A percentile compares a stretch with the other conserved stretches of the same genome.
Conservation (phyloP, 2,888 invertebrate species). For the Sphinx pinastri region DNA sequence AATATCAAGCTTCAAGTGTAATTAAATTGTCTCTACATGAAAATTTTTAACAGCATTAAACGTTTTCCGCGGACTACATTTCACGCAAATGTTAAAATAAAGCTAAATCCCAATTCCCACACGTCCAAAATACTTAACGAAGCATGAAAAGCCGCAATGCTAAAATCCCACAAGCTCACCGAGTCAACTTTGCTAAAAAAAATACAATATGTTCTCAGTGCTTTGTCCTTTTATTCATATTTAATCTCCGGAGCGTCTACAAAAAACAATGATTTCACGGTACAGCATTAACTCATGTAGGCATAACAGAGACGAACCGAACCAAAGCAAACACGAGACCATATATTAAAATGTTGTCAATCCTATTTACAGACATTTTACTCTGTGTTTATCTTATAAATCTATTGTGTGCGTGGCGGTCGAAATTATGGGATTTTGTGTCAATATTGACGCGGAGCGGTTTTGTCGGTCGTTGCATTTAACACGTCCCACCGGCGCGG, state of each 20-base stretch:
- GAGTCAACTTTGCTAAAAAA: constrained; percentile 66
- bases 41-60: not conserved
- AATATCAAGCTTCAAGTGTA: not conserved
- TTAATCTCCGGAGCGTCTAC: constrained; percentile 76
- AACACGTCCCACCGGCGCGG: constrained; percentile 75
- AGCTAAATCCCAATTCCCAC: constrained; percentile 52
- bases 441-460: constrained; percentile 78
- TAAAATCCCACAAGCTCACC: constrained; percentile 72
- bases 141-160: constrained; percentile 58
- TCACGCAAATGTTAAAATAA: constrained; percentile 35
- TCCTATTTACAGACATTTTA: constrained; percentile 83
- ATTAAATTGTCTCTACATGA: not conserved
- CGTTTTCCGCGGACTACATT: constrained; percentile 9
- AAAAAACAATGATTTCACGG: constrained; percentile 84
- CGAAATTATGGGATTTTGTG: constrained; percentile 81
- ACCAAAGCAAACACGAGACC: constrained; percentile 77
- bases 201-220: constrained; percentile 69
- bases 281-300: constrained; percentile 82
- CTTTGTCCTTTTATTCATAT: constrained; percentile 81
- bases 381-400: constrained; percentile 83
- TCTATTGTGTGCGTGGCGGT: constrained; percentile 82
- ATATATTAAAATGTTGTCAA: constrained; percentile 84
- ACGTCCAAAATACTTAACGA: constrained; percentile 61
- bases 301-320: constrained; percentile 77
- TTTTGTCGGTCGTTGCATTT: constrained; percentile 78